Evolutionary conservation across 2,888 invertebrate genomes (phyloP), one percentile per base, ranked within the genome.

Genomic region (Theristus sp.): DNA sequence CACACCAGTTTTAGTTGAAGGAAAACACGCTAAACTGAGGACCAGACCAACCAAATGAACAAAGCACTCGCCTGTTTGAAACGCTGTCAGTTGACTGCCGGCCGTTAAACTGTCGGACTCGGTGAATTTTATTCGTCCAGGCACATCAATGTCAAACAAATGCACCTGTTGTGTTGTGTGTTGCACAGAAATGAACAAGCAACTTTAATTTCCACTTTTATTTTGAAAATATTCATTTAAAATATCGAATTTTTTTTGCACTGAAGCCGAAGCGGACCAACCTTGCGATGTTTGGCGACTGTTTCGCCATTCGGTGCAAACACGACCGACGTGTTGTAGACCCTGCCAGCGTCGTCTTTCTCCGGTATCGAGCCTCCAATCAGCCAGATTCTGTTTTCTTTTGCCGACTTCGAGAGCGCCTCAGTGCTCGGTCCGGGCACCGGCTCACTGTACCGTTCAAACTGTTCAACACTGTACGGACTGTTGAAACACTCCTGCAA

Each of bases 111-210:
- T 83, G 61, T 89, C 86, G 0, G 91, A 93, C 75, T 94, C 94
- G 70, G 86, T 85, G 73, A 94, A 93, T 0, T 83, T 84, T n/a
- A 93, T 86, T 71, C 87, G 85, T 53, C 85, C 86, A 58, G 90
- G 89, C 59, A 96, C 85, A 74, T 93, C 87, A 68, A 96, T 91
- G 76, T 96, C 93, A 76, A 94, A 94, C 56, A 94, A 80, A 76
- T 94, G 94, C 74, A 91, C 81, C 87, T 88, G 74, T 38, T 38
- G 38, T 17, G 38, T 38, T 38, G 38, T 38, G 38, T 38, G 38
- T 17, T 13, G 17, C 17, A n/a, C n/a, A n/a, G n/a, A n/a, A n/a
- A n/a, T n/a, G n/a, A n/a, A n/a, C n/a, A n/a, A n/a, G n/a, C n/a
- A n/a, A n/a, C n/a, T n/a, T n/a, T n/a, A n/a, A n/a, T n/a, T n/a